phyloP scores from a whole-genome alignment of 2,797 vertebrate species.

The Onychomys torridus region DNA sequence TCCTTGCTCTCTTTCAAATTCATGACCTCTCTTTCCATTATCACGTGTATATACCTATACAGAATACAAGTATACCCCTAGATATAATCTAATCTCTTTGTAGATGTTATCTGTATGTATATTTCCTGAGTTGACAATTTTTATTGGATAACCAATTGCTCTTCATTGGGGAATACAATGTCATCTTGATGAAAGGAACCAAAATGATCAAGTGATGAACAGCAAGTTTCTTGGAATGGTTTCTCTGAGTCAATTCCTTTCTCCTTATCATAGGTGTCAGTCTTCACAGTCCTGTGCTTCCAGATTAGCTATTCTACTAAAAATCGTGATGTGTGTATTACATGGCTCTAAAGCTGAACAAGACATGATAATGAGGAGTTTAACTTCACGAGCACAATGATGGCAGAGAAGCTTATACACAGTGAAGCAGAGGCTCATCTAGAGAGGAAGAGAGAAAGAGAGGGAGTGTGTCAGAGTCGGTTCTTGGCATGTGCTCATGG shows the following conservation, averaged over 20 bases:
- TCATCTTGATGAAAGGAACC: not conserved
- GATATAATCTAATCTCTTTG: not conserved
- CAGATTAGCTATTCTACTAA: not conserved
- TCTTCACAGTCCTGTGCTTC: not conserved
- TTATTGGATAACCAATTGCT: not conserved
- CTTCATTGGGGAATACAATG: not conserved
- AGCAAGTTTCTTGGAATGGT: not conserved
- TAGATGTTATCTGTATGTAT: not conserved
- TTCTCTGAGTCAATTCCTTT: not conserved
- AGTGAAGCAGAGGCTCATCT: fast-evolving
- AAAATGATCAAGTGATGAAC: not conserved
- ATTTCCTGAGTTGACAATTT: not conserved
- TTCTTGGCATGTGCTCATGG: not conserved
- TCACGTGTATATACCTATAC: not conserved
- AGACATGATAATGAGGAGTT: not conserved
- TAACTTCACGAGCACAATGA: not conserved
- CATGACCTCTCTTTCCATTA: not conserved
- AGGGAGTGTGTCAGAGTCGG: not conserved
- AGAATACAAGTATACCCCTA: not conserved
- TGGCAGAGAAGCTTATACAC: not conserved
- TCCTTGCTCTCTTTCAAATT: not conserved
- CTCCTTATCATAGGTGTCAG: not conserved
- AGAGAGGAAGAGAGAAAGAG: too few relatives aligned
- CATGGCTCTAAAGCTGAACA: not conserved
- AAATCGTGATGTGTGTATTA: not conserved